A percentile compares a stretch with the other conserved stretches of the same genome.
Conservation (phyloP, 1,140 invertebrate genomes). For the Augochlora pura region DNA sequence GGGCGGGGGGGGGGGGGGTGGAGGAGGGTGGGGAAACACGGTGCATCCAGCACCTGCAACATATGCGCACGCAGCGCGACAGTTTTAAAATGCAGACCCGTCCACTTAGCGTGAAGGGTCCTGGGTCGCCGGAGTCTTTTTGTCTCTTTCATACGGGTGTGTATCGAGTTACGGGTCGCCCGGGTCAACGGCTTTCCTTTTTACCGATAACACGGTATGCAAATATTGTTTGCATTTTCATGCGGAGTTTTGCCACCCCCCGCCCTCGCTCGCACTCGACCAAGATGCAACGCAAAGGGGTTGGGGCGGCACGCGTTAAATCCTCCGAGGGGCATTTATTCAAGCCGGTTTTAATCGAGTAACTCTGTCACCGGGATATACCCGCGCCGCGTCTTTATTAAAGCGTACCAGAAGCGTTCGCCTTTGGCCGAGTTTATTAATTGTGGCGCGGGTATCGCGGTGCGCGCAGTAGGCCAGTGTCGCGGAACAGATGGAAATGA, state of each 20-base stretch:
- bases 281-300: conserved; percentile 1
- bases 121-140: conserved; percentile 16
- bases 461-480: too few species aligned
- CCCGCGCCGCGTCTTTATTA: background rate
- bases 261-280: background rate
- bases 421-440: too few species aligned
- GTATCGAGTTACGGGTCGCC: conserved; percentile 23
- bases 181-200: conserved; percentile 18
- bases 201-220: conserved; percentile 21
- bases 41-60: conserved; percentile 40
- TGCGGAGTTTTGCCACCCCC: conserved; percentile 7
- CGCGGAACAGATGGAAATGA: too few species aligned
- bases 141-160: conserved; percentile 44
- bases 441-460: too few species aligned
- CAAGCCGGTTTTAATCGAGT: conserved; percentile 15
- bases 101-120: conserved; percentile 32
- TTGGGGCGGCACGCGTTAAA: background rate
- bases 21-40: too few species aligned
- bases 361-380: conserved; percentile 26
- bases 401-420: background rate
- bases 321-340: conserved; percentile 19
- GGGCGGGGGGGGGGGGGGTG: too few species aligned
- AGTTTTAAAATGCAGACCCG: conserved; percentile 48
- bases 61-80: conserved; percentile 47
- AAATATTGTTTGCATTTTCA: conserved; percentile 43